Evolutionary conservation across 1,140 invertebrate species (phyloP), one percentile per base, ranked within the genome.

Genomic region (Drosophila athabasca): DNA sequence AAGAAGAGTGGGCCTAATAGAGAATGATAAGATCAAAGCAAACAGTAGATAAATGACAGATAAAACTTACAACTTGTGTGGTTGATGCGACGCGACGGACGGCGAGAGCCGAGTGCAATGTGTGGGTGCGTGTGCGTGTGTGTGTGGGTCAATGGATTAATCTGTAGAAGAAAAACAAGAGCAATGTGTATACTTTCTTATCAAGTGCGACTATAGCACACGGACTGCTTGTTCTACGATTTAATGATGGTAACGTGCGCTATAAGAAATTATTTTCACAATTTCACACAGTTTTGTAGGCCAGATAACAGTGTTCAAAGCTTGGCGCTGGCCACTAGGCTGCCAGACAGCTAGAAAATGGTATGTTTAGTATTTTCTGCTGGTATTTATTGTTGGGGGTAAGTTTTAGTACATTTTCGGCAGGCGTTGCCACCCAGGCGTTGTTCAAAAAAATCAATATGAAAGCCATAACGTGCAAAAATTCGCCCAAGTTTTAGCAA

Each of bases 161-260:
- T 4, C 22, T 39, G 46, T 51, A 49, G 8, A 43, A 53, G 35
- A 52, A 51, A 8, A 26, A 31, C 3, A 29, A 53, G 44, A 48
- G 60, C 68, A 71, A 24, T 52, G 26, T 24, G 15, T n/a, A 39
- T 52, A 49, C 71, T 75, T 66, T 66, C 29, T 39, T 39, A 52
- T 68, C 62, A 55, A 55, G 24, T 49, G 22, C 57, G 64, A 50
- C 24, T 55, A 49, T 29, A 59, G 68, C 81, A 79, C 66, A 90
- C 80, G 64, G 62, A 48, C 64, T 66, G 61, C 57, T 52, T 24
- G 9, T 35, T 44, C 13, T 31, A 61, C 57, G 44, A 17, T 19
- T 54, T 39, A 49, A 62, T 58, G 71, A 74, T 78, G 78, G 81
- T 85, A 78, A 77, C 81, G 81, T 85, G 82, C 65, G 82, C 53